These are phyloP conservation scores for Sphaeramia orbicularis DNA, from an alignment of 2,797 vertebrate genomes.

Conservation along the genomic window DNA sequence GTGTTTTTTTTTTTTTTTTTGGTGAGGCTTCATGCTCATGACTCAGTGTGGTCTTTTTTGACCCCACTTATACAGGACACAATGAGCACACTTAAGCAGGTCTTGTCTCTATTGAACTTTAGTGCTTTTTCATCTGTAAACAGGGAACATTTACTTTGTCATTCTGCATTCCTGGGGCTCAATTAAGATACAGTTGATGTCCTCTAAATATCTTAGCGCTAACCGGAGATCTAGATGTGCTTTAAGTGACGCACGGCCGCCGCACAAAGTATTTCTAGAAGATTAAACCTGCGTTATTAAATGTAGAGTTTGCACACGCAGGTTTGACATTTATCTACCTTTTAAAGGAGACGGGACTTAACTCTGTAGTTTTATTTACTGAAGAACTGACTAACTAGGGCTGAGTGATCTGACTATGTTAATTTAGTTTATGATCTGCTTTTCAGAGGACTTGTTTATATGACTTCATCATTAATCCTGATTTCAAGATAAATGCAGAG, in stretches of 20 bases:
- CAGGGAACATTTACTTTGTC: conserved; percentile 1
- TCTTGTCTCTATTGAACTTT: conserved; percentile 59
- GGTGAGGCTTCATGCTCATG: conserved; percentile 57
- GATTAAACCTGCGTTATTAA: too few species aligned
- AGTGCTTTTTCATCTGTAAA: conserved; percentile 33
- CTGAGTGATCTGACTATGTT: too few species aligned
- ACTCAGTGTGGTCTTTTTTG: conserved; percentile 73
- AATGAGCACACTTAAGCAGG: conserved; percentile 75
- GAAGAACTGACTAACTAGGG: neutral
- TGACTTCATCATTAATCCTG: too few species aligned
- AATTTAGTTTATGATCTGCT: too few species aligned
- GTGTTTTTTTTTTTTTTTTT: conserved; percentile 56
- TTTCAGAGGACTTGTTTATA: too few species aligned
- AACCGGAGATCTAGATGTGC: too few species aligned
- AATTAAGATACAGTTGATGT: neutral
- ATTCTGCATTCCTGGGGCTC: neutral
- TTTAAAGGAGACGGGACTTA: neutral
- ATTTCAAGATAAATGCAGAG: too few species aligned
- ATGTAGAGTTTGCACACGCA: too few species aligned
- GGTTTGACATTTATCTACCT: neutral
- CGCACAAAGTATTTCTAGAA: too few species aligned
- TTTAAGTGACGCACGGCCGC: too few species aligned
- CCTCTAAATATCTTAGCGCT: neutral
- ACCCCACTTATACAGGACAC: conserved; percentile 81
- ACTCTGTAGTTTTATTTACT: neutral